Base-by-base conservation (phyloP, 2,888 invertebrate genomes). In the Drosophila antonietae region DNA sequence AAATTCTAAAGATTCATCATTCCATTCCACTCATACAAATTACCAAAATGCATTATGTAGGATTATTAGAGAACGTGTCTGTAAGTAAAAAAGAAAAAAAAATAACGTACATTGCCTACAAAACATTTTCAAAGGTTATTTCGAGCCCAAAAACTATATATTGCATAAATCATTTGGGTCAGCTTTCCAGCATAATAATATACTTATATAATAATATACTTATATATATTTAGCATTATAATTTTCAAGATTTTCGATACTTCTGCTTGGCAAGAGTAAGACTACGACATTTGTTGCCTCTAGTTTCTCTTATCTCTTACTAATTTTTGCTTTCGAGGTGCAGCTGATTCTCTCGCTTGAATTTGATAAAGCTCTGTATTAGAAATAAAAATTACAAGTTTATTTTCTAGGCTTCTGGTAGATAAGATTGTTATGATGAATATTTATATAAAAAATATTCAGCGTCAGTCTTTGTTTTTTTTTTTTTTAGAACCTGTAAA, bases 21-120 rank as follows among this genome's bases (percentile, higher is more conserved):
- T 71, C 71, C 63, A 70, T 65, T 70, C 56, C 75, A 67, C 80
- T 75, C 67, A 78, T 73, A 69, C 69, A 69, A 73, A 73, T 59
- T 31, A 56, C 61, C 53, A 56, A 69, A 67, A 77, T 78, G 67
- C 75, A 76, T 75, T 76, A 43, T 71, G 78, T 77, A 77, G 78
- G 77, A 77, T 73, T 73, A 47, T 77, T 77, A 77, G 66, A 77
- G 63, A 61, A 70, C 58, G 66, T 73, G 73, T 66, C 77, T 77
- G 77, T 77, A 77, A 77, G 77, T 77, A 77, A 76, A 73, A 56
- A 53, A 28, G 20, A 28, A 28, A 28, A 28, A 28, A 28, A 28
- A 6, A 28, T 6, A 28, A 75, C 51, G 52, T 73, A 59, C 47
- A 65, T 68, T 76, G 76, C 64, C 61, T 62, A 68, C 44, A 33